Percentiles rank a stretch among this genome's conserved stretches.
Evolutionary conservation across 2,797 vertebrate genomes (phyloP).

Genomic region (Antrozous pallidus): DNA sequence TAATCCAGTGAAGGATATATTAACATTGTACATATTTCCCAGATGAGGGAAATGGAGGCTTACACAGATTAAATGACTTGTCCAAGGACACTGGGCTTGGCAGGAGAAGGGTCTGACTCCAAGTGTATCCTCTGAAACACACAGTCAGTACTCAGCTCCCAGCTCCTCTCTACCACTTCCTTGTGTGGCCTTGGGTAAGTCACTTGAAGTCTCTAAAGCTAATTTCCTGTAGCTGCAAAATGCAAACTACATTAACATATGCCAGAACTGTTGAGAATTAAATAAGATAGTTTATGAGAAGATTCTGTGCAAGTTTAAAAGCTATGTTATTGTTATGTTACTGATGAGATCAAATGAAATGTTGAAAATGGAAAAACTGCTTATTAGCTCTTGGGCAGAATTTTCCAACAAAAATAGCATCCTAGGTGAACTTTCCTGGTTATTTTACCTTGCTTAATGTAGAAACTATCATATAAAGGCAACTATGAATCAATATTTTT

Average conservation of each 20-base stretch:
- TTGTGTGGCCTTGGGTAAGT: neutral
- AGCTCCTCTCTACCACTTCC: neutral
- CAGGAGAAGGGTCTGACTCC: neutral
- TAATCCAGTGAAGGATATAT: neutral
- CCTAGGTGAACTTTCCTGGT: neutral
- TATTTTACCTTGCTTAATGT: conserved; percentile 1
- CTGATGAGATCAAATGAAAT: neutral
- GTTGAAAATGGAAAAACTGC: neutral
- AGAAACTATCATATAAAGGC: neutral
- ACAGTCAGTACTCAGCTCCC: neutral
- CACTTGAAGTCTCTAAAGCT: neutral
- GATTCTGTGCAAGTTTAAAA: neutral
- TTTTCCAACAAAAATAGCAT: neutral
- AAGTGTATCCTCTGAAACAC: neutral
- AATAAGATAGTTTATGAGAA: neutral
- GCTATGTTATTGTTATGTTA: neutral
- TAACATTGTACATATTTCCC: neutral
- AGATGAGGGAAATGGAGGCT: neutral
- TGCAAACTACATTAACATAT: neutral
- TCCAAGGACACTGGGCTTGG: neutral
- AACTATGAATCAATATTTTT: neutral
- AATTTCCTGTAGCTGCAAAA: neutral
- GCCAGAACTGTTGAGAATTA: neutral
- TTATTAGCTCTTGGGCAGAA: neutral
- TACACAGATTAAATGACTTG: neutral